Evolutionary conservation across 2,113 vertebrate genomes (phyloP).

Genomic region (Anser brachyrhynchus): DNA sequence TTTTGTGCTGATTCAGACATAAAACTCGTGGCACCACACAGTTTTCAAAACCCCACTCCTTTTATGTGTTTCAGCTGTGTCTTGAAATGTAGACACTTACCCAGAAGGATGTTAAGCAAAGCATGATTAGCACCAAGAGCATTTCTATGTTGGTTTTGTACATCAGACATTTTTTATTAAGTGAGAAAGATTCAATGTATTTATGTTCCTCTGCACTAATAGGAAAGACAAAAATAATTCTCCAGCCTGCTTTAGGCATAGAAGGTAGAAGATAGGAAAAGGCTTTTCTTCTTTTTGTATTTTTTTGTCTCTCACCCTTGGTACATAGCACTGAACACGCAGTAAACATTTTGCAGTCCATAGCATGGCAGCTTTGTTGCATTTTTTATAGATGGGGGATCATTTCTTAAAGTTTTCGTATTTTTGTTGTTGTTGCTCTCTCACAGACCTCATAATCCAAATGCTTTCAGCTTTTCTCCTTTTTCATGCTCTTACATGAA

Average conservation of each 20-base stretch:
- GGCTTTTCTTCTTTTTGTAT: background rate
- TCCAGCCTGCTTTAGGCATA: background rate
- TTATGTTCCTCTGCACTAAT: background rate
- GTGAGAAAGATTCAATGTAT: background rate
- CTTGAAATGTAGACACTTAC: background rate
- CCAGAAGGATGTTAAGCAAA: background rate
- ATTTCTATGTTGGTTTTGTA: background rate
- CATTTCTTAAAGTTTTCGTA: background rate
- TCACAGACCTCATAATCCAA: background rate
- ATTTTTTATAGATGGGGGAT: background rate
- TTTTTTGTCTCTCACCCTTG: background rate
- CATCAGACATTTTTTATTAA: background rate
- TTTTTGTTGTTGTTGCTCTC: background rate
- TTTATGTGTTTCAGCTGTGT: background rate
- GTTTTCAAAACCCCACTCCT: background rate
- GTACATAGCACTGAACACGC: background rate
- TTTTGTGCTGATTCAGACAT: background rate
- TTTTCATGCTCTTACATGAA: background rate
- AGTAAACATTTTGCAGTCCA: background rate
- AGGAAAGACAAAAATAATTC: background rate
- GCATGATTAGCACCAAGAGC: background rate
- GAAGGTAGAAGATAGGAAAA: background rate
- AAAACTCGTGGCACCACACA: background rate
- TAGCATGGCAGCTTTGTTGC: background rate
- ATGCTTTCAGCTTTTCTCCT: background rate